phyloP scores from a whole-genome alignment of 2,113 vertebrate species.

The Isichthys henryi region DNA sequence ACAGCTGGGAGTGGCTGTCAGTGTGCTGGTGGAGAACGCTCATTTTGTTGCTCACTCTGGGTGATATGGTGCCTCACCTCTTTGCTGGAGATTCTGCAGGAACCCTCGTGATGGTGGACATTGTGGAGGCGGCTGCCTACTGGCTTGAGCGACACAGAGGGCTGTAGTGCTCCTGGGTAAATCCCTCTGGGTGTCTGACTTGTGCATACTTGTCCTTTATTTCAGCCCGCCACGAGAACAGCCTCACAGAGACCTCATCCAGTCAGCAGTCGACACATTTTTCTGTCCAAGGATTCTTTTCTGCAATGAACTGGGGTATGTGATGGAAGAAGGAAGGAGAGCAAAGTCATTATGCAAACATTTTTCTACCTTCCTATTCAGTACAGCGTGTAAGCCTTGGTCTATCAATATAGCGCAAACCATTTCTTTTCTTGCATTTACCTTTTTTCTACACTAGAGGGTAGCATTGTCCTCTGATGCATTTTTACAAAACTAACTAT shows the following conservation, averaged over 20 bases:
- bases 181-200: background rate
- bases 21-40: background rate
- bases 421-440: background rate
- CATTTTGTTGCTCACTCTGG: background rate
- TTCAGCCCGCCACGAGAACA: constrained; percentile 72
- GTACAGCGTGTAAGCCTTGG: background rate
- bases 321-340: background rate
- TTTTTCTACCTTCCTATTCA: background rate
- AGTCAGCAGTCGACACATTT: constrained; percentile 72
- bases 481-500: background rate
- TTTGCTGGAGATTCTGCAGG: background rate
- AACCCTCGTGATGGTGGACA: background rate
- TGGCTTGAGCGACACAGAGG: background rate
- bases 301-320: constrained; percentile 71
- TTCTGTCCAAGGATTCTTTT: constrained; percentile 72
- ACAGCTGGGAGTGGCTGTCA: background rate
- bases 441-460: background rate
- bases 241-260: constrained; percentile 71
- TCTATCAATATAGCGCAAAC: background rate
- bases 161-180: background rate
- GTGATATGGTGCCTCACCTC: background rate
- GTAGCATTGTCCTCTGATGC: background rate
- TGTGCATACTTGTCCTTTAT: background rate
- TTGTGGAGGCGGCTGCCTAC: background rate
- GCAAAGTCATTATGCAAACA: background rate